These are phyloP conservation scores for Prosopocoilus inquinatus DNA, from an alignment of 2,888 invertebrate genomes.

Conservation along the genomic window DNA sequence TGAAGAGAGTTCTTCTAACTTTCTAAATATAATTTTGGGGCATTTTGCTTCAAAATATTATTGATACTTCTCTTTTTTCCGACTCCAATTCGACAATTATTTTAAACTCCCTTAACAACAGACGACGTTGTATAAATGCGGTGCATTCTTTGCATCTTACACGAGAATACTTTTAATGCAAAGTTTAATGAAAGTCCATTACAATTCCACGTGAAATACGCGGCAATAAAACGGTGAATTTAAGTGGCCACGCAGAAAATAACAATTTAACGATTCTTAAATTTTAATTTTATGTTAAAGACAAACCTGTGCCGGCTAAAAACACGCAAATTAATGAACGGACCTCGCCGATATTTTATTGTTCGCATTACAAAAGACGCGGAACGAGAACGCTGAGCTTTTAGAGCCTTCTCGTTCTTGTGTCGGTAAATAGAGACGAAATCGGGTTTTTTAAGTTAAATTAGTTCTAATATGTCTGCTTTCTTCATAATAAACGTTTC, in stretches of 20 bases:
- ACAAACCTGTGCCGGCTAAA: not conserved
- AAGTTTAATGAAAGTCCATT: slow-evolving; percentile 2
- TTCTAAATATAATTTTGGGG: too few species aligned
- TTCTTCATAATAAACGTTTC: too few species aligned
- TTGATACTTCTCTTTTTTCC: too few species aligned
- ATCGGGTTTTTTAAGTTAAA: too few species aligned
- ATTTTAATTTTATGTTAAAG: slow-evolving; percentile 32
- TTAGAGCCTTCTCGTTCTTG: too few species aligned
- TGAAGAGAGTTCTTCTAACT: too few species aligned
- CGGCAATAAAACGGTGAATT: slow-evolving; percentile 2
- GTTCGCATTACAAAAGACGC: not conserved
- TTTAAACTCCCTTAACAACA: too few species aligned
- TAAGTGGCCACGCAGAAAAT: slow-evolving; percentile 1
- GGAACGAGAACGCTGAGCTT: too few species aligned
- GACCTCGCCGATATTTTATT: slow-evolving; percentile 1
- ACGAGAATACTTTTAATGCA: slow-evolving; percentile 1
- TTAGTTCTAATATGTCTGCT: too few species aligned
- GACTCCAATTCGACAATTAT: too few species aligned
- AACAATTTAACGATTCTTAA: slow-evolving; percentile 32
- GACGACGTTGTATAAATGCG: not conserved
- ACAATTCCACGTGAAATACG: slow-evolving; percentile 2
- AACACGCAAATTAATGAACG: not conserved
- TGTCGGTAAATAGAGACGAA: too few species aligned
- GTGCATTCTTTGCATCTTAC: not conserved
- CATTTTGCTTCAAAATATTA: too few species aligned